Evolutionary conservation across 2,888 invertebrate genomes (phyloP), one percentile per base, ranked within the genome.

Genomic region (Liodrosophila aerea): DNA sequence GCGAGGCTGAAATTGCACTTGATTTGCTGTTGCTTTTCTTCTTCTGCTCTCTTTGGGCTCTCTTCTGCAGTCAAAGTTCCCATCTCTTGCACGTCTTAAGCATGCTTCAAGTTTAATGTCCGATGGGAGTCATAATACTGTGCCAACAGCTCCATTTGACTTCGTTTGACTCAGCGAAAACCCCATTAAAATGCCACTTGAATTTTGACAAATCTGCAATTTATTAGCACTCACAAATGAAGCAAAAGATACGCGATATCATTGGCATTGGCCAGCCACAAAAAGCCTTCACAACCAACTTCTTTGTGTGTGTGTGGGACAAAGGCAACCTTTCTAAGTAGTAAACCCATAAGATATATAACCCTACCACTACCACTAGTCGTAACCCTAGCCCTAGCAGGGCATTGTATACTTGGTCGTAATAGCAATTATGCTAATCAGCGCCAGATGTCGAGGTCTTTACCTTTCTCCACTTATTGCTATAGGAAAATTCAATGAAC

Each of bases 381-480:
- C 37, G 50, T 11, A 57, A 52, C 51, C 41, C 49, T 52, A 56
- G 66, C 49, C 53, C 34, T 36, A 16, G 16, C 40, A 37, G 73
- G 82, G 56, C 36, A 62, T 57, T 60, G 53, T 56, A 57, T n/a
- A 34, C 12, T 4, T 36, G 33, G 54, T 59, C 56, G 56, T 57
- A 58, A 72, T 44, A 73, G 16, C 81, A 83, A 83, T 83, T 83
- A 77, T 77, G 76, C 73, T 76, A 77, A 83, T 77, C 76, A 78
- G 59, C 46, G 36, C 56, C 30, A 18, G 45, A 16, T 8, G 29
- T 41, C 59, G 63, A 78, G 76, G 70, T 66, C 65, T 69, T 53
- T 70, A 46, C 84, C 70, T 73, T 76, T 76, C 83, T 83, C 84
- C 37, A 13, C 8, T n/a, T 7, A 37, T 40, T 30, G 7, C 8